A percentile compares a stretch with the other conserved stretches of the same genome.
Conservation (phyloP, 2,888 invertebrate genomes). For the Hipparchia semele region DNA sequence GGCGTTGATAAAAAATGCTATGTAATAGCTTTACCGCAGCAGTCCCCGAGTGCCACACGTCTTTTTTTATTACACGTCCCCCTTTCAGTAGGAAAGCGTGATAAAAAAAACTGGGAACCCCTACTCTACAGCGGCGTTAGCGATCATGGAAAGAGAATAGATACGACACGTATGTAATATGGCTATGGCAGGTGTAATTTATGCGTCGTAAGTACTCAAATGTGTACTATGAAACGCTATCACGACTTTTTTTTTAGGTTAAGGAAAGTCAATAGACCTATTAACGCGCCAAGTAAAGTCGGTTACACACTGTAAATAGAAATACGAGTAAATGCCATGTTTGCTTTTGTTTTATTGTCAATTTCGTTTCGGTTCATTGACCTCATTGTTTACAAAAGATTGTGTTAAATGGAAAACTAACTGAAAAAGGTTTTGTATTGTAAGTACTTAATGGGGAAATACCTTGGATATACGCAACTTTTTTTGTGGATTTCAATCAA, state of each 20-base stretch:
- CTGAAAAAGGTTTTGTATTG: background rate
- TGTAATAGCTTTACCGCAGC: too few species aligned
- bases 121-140: too few species aligned
- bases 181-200: constrained; percentile 21
- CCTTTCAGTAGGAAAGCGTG: too few species aligned
- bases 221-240: constrained; percentile 29
- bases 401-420: background rate
- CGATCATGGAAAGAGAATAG: too few species aligned
- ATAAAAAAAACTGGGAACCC: too few species aligned
- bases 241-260: constrained; percentile 40
- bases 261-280: constrained; percentile 36
- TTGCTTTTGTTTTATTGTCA: constrained; percentile 18
- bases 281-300: constrained; percentile 27
- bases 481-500: background rate
- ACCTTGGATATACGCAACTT: too few species aligned
- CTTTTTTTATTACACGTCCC: too few species aligned
- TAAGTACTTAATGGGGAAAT: background rate
- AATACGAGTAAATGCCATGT: constrained; percentile 10
- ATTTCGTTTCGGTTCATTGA: constrained; percentile 10
- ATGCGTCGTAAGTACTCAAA: constrained; percentile 21
- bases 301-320: constrained; percentile 28
- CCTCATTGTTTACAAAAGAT: background rate
- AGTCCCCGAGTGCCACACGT: too few species aligned
- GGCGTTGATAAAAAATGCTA: too few species aligned
- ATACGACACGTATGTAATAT: too few species aligned